phyloP scores from a whole-genome alignment of 2,797 vertebrate genomes.

The Sebastes kiyomatsui region DNA sequence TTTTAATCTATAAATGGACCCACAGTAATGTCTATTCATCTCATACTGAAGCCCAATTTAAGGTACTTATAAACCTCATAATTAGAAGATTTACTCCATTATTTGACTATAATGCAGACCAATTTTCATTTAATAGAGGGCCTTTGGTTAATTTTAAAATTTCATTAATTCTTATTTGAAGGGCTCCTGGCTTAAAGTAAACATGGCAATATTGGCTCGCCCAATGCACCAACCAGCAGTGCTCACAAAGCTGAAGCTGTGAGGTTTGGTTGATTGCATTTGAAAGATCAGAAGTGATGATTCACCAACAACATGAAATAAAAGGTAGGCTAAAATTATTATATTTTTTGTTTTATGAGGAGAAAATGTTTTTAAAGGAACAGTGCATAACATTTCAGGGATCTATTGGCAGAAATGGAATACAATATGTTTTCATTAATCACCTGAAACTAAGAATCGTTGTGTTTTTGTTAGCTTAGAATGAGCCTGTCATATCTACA shows the following conservation, averaged over 20 bases:
- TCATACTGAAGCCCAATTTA: not conserved
- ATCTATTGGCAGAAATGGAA: too few relatives aligned
- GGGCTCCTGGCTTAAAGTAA: not conserved
- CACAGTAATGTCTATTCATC: not conserved
- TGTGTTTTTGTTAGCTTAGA: too few relatives aligned
- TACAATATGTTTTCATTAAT: too few relatives aligned
- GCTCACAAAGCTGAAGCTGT: not conserved
- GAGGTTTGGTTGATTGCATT: not conserved
- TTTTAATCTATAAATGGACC: not conserved
- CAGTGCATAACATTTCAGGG: too few relatives aligned
- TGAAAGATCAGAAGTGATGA: constrained; percentile 2
- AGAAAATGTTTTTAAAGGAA: not conserved
- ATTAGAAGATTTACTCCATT: not conserved
- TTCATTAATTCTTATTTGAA: constrained; percentile 13
- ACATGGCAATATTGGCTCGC: not conserved
- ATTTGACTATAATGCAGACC: not conserved
- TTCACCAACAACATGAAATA: not conserved
- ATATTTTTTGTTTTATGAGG: not conserved
- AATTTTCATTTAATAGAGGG: not conserved
- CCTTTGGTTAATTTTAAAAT: not conserved
- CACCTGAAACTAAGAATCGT: too few relatives aligned
- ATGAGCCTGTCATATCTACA: too few relatives aligned
- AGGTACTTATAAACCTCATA: not conserved
- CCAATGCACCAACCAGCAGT: not conserved
- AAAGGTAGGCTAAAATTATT: not conserved